Evolutionary conservation across 2,113 vertebrate genomes (phyloP), one percentile per base, ranked within the genome.

Genomic region (Periophthalmus modestus): DNA sequence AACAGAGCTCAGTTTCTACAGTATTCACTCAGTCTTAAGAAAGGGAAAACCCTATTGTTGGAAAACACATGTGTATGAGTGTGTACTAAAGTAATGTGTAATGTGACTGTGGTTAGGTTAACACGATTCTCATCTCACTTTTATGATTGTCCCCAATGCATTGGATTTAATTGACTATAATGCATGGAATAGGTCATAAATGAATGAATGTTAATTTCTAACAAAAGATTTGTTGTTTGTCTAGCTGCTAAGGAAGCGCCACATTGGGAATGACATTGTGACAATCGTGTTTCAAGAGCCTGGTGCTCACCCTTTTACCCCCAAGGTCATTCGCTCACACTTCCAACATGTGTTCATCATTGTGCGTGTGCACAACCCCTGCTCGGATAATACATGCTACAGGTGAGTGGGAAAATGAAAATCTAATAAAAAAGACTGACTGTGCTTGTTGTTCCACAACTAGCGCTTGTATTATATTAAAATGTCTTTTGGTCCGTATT

Each of bases 201-300:
- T 68, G 4, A 57, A 63, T 63, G 23, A 68, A 39, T 54, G 72
- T 68, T 75, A 7, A 19, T 0, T 50, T 74, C 23, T 76, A 15
- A 81, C 43, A n/a, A 33, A 55, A 5, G 19, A 43, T 59, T 75
- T 77, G 69, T 77, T 62, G 15, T 21, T 4, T 48, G 47, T 66
- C 68, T 71, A 98, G 96, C 89, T 98, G 87, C 92, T 98, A 70
- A 94, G 97, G 86, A 98, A 98, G 86, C 93, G 97, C 16, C 97
- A 98, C 85, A 97, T 98, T 80, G 97, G 97, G 54, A 98, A 98
- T 74, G 97, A 98, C 91, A 98, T 98, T 4, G 97, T 98, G 85
- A 98, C 97, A 52, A 96, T 98, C 80, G 97, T 98, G 92, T 97
- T 98, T 92, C 97, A 98, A 91, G 97, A 98, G 88, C 96, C 96